phyloP scores from a whole-genome alignment of 2,797 vertebrate species.

The Naso thynnoides region DNA sequence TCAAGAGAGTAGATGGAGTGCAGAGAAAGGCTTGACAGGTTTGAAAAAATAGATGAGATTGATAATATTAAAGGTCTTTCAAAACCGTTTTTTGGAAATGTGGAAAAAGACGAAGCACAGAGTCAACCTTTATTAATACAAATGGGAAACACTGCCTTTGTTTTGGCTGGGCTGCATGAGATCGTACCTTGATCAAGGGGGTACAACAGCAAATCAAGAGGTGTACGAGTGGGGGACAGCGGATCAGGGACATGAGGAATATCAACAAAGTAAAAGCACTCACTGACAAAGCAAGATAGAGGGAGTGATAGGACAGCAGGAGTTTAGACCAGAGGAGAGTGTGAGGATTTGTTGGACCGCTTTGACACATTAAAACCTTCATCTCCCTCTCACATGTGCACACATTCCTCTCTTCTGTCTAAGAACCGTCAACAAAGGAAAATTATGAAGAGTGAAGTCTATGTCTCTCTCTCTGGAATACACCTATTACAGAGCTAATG shows the following conservation, averaged over 20 bases:
- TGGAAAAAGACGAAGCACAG: constrained; percentile 62
- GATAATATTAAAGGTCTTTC: constrained; percentile 55
- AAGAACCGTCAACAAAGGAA: constrained; percentile 48
- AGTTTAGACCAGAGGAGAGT: constrained; percentile 57
- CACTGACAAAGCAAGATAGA: constrained; percentile 62
- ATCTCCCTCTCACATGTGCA: constrained; percentile 55
- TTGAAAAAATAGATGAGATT: constrained; percentile 26
- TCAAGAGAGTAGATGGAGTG: constrained; percentile 29
- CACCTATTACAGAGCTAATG: constrained; percentile 60
- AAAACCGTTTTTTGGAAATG: constrained; percentile 50
- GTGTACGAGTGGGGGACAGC: constrained; percentile 32
- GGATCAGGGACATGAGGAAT: constrained; percentile 29
- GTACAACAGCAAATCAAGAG: constrained; percentile 32
- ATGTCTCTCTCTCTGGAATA: constrained; percentile 64
- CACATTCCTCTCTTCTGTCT: constrained; percentile 57
- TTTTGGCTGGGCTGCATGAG: constrained; percentile 64
- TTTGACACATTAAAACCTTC: constrained; percentile 56
- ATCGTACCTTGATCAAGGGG: constrained; percentile 48
- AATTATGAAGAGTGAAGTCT: constrained; percentile 33
- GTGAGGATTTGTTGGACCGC: constrained; percentile 57
- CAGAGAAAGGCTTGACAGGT: constrained; percentile 31
- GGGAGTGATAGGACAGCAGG: constrained; percentile 49
- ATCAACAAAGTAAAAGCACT: constrained; percentile 42
- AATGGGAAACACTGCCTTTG: constrained; percentile 74
- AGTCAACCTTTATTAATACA: constrained; percentile 59